Percentiles rank a stretch among this genome's conserved stretches.
phyloP scores from a whole-genome alignment of 2,113 vertebrate species.

The Hoplias malabaricus region DNA sequence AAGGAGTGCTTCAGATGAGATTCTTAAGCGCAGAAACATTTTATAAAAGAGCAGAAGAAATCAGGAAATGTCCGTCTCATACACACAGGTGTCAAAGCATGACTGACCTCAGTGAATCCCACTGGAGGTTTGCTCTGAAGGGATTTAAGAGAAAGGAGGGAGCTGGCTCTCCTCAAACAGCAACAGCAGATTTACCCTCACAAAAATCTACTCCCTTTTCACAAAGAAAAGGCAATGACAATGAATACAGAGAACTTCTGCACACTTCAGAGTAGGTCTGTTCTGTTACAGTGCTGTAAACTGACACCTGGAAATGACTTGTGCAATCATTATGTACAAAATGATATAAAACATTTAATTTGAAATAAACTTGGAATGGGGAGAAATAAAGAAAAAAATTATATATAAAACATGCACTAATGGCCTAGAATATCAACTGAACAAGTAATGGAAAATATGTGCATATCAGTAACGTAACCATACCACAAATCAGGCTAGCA shows the following conservation, averaged over 20 bases:
- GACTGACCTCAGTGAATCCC: constrained; percentile 12
- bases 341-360: constrained; percentile 36
- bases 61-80: not conserved
- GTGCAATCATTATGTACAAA: constrained; percentile 55
- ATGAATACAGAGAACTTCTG: constrained; percentile 52
- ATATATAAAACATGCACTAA: constrained; percentile 34
- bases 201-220: constrained; percentile 63
- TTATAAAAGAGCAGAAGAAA: not conserved
- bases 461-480: constrained; percentile 43
- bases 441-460: constrained; percentile 22
- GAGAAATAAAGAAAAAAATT: constrained; percentile 42
- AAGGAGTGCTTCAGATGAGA: not conserved
- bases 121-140: not conserved
- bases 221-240: constrained; percentile 61
- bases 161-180: not conserved
- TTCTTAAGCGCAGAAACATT: constrained; percentile 14
- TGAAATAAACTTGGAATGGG: constrained; percentile 50
- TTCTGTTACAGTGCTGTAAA: constrained; percentile 1
- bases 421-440: constrained; percentile 23
- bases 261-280: constrained; percentile 43
- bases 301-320: constrained; percentile 24
- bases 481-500: constrained; percentile 48
- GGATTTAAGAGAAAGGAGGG: not conserved
- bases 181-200: constrained; percentile 43
- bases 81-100: not conserved